Evolutionary conservation across 2,888 invertebrate genomes (phyloP), one percentile per base, ranked within the genome.

Genomic region (Dynastes grantii): DNA sequence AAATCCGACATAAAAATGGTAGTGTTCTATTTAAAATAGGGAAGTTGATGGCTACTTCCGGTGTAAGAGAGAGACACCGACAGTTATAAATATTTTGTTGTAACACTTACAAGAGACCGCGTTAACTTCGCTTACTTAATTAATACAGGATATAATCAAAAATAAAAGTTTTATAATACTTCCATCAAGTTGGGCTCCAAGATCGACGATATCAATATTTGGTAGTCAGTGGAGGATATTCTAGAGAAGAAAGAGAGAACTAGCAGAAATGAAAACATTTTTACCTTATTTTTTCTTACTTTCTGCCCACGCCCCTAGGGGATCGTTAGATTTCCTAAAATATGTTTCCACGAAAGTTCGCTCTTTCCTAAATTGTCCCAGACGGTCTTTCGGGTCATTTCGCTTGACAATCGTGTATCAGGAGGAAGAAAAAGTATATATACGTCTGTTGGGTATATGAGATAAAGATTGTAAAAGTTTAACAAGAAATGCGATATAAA

Each of bases 311-410:
- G 27, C 45, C 73, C 16, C 61, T 29, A 11, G 73, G 45, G 73
- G 61, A 75, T 75, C 73, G 61, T 75, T 75, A 75, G 73, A 75
- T 75, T 75, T 75, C 61, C 73, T 61, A 75, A 75, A 75, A 75
- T 75, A 75, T 75, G 63, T 75, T 75, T 75, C 55, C 73, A 55
- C 61, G 61, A 75, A 61, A 61, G 61, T 29, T 55, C 40, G 73
- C 61, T 75, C 61, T 75, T 61, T 45, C 73, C 40, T 75, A 75
- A 75, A 75, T 40, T 75, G 73, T 75, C 73, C 73, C 73, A 49
- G 45, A 61, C 61, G 73, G 73, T 61, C 45, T 75, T 75, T 61
- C 73, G 73, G 73, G 73, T 75, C 73, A 75, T 75, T 75, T 75
- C 61, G 63, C 61, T 61, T 61, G 58, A 75, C 73, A 75, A 75